Conservation (phyloP, 2,113 vertebrate genomes). For the Aleadryas rufinucha region DNA sequence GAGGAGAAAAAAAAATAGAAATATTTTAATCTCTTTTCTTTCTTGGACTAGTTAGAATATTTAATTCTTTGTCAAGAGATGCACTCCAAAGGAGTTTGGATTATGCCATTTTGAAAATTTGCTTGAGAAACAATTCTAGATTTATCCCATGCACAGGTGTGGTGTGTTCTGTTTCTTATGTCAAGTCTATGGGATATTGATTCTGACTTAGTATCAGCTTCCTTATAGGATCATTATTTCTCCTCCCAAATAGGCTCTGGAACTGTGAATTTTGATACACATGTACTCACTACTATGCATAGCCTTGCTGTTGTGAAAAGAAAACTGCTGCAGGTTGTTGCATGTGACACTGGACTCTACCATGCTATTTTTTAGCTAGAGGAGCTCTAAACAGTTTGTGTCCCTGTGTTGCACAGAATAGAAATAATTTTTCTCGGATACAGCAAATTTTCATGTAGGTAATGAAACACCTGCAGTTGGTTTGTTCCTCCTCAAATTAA, state of each 20-base stretch:
- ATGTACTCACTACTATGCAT: not conserved
- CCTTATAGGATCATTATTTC: not conserved
- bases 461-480: not conserved
- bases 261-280: not conserved
- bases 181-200: not conserved
- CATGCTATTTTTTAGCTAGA: not conserved
- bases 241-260: not conserved
- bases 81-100: not conserved
- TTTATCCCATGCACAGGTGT: not conserved
- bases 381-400: not conserved
- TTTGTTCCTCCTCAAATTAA: not conserved
- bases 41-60: not conserved
- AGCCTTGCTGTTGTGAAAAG: not conserved
- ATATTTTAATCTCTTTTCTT: not conserved
- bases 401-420: not conserved
- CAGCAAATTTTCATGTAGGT: not conserved
- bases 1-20: not conserved
- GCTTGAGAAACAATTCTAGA: not conserved
- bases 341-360: not conserved
- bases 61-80: not conserved
- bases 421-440: not conserved
- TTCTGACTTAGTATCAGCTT: not conserved
- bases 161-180: not conserved
- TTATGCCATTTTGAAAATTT: not conserved
- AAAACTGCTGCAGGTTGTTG: not conserved